Evolutionary conservation across 1,140 invertebrate species (phyloP).

Genomic region (Pogonomyrmex barbatus): DNA sequence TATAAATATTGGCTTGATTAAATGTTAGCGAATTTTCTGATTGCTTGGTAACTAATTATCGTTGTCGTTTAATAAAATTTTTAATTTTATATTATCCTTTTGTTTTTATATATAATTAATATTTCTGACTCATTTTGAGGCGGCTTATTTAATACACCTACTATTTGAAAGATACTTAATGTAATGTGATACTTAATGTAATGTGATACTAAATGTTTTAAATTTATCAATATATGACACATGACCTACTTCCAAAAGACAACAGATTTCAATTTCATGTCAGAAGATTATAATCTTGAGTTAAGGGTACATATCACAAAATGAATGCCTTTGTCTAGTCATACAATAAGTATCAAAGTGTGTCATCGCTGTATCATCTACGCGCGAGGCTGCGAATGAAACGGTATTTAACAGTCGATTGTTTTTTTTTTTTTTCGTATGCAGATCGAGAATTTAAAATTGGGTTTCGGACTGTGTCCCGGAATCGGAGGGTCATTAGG

Average conservation of each 20-base stretch:
- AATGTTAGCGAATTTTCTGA: not conserved
- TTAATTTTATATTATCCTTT: not conserved
- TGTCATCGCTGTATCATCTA: constrained; percentile 34
- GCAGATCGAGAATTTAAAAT: not conserved
- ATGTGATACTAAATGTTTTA: not conserved
- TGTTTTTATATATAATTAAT: not conserved
- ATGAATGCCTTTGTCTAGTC: constrained; percentile 26
- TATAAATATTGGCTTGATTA: not conserved
- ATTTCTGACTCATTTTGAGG: not conserved
- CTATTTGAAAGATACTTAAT: too few relatives aligned
- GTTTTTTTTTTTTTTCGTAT: not conserved
- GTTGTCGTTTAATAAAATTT: not conserved
- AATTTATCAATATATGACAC: not conserved
- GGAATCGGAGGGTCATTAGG: not conserved
- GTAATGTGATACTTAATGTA: not conserved
- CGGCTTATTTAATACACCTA: not conserved
- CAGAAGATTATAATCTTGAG: constrained; percentile 14
- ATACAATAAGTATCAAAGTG: constrained; percentile 44
- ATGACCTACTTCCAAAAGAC: not conserved
- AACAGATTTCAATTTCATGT: constrained; percentile 20
- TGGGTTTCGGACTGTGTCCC: not conserved
- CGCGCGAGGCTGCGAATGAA: not conserved
- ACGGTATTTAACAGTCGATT: not conserved
- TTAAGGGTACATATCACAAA: not conserved
- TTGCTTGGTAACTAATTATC: not conserved